Conservation (phyloP, 1,140 invertebrate genomes). For the Glossosoma conforme region DNA sequence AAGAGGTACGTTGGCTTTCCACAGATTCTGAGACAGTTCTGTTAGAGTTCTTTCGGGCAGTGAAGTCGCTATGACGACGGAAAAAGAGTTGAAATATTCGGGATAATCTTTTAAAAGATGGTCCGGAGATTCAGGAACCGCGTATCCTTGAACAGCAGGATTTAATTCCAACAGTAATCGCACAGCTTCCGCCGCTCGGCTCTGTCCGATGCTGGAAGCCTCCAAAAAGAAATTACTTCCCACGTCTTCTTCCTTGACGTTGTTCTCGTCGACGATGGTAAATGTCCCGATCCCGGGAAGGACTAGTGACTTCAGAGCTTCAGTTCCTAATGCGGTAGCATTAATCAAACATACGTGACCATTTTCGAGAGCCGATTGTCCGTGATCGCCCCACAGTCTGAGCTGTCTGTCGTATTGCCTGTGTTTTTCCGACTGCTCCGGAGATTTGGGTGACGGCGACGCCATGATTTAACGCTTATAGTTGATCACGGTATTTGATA, state of each 20-base stretch:
- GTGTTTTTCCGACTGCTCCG: constrained; percentile 72
- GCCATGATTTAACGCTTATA: constrained; percentile 52
- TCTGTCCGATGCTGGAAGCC: constrained; percentile 69
- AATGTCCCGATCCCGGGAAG: constrained; percentile 94
- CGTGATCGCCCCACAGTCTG: constrained; percentile 96
- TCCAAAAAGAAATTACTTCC: constrained; percentile 93
- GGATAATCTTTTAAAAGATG: constrained; percentile 80
- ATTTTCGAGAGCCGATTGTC: constrained; percentile 81
- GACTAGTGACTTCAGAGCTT: constrained; percentile 91
- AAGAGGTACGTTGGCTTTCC: constrained; percentile 82
- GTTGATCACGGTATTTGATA: not conserved
- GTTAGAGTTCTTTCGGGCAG: constrained; percentile 76
- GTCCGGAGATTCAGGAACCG: constrained; percentile 83
- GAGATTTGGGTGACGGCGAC: constrained; percentile 72
- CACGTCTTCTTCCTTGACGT: constrained; percentile 83
- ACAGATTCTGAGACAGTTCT: constrained; percentile 72
- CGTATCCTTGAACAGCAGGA: constrained; percentile 87
- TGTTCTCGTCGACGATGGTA: constrained; percentile 89
- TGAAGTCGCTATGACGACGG: constrained; percentile 81
- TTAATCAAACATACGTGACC: constrained; percentile 92
- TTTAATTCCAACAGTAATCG: constrained; percentile 87
- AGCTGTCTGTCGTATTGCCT: constrained; percentile 87
- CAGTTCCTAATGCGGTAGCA: constrained; percentile 89
- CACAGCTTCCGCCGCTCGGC: constrained; percentile 77
- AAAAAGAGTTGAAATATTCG: constrained; percentile 84